Evolutionary conservation across 1,140 invertebrate species (phyloP).

Genomic region (Hydropsyche tenuis): DNA sequence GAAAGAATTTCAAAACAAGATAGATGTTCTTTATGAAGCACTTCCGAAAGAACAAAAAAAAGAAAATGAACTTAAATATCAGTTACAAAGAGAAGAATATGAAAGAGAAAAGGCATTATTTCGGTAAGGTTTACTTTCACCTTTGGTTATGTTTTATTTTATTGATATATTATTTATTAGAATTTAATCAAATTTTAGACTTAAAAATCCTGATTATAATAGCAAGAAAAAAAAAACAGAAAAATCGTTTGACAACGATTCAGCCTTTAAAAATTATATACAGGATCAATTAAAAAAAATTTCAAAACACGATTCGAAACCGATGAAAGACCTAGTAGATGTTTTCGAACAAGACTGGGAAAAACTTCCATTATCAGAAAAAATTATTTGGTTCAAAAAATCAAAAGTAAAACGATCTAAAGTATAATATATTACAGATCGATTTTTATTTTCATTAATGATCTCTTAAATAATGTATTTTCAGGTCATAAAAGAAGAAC

Average conservation of each 20-base stretch:
- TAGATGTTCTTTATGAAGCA: constrained; percentile 54
- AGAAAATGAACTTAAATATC: constrained; percentile 56
- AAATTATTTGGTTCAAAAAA: not conserved
- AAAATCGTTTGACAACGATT: constrained; percentile 45
- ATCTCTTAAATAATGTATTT: too few relatives aligned
- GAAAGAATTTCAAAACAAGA: constrained; percentile 15
- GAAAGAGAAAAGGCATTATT: constrained; percentile 56
- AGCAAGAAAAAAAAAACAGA: not conserved
- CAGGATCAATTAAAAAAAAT: constrained; percentile 51
- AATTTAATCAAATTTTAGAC: not conserved
- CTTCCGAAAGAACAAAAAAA: constrained; percentile 59
- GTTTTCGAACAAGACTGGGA: not conserved
- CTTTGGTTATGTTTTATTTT: not conserved
- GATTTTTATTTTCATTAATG: too few relatives aligned
- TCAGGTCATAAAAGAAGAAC: too few relatives aligned
- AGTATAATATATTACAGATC: too few relatives aligned
- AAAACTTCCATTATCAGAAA: not conserved
- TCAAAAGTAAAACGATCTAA: not conserved
- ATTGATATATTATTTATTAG: not conserved
- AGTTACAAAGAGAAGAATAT: constrained; percentile 54
- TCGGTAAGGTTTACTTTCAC: constrained; percentile 52
- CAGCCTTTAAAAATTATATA: constrained; percentile 51
- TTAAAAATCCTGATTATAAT: not conserved
- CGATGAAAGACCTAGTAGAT: constrained; percentile 4
- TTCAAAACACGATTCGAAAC: constrained; percentile 3